Base-by-base conservation (phyloP, 2,888 invertebrate species). In the Xestia ashworthii region DNA sequence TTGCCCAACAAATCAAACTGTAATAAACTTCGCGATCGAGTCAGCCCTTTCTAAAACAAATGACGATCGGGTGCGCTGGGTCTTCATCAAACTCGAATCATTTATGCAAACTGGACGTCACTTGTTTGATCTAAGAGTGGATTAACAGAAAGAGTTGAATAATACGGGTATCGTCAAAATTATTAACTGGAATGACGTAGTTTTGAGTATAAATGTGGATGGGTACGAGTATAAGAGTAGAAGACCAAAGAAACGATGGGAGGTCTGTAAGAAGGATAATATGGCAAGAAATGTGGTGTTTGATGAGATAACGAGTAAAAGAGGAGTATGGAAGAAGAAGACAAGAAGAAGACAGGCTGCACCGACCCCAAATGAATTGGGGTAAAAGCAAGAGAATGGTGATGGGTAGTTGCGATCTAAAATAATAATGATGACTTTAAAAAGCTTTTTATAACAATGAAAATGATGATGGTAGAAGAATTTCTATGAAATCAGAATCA, bases 11-110 rank as follows among this genome's bases (percentile, higher is more conserved):
- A 83, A 80, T 80, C 80, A 84, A 80, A 84, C 55, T 64, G 65
- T 82, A 62, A 82, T 81, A 72, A 85, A 83, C 72, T 84, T 85
- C 66, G 70, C 68, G 71, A 74, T 82, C 67, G 77, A 85, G 48
- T 76, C 67, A 62, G 62, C 62, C 75, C 85, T 80, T 81, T 53
- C 50, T 22, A 55, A 74, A 68, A 71, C 66, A 81, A 83, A 85
- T 73, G 70, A 46, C 81, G 65, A 80, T 74, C 64, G 69, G 25
- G 48, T 14, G 41, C 6, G 46, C 4, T 19, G 68, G 32, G 38
- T n/a, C 67, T 76, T 76, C 66, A 65, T 85, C 70, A 73, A 85
- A 83, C 48, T 81, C 71, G 9, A 77, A 82, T 82, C 16, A 84
- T 84, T 83, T 81, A 68, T 71, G 62, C 68, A 71, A 85, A 85